Evolutionary conservation across 2,113 vertebrate genomes (phyloP).

Genomic region (Pipa parva): DNA sequence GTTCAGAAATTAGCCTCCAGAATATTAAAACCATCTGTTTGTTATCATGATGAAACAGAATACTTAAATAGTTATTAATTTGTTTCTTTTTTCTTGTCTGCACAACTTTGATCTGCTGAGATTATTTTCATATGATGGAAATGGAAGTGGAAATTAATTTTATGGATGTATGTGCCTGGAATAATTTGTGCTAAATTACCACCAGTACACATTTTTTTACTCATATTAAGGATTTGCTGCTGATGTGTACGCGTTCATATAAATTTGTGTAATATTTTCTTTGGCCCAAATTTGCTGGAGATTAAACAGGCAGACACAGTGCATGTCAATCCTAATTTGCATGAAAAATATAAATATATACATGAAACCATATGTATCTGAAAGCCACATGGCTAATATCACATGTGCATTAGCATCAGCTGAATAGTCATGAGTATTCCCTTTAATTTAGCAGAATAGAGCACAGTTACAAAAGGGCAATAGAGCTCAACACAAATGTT

Average conservation of each 20-base stretch:
- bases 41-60: conserved; percentile 84
- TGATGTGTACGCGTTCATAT: neutral
- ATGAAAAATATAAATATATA: no score
- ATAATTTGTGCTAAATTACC: conserved; percentile 19
- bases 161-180: conserved; percentile 53
- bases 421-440: no score
- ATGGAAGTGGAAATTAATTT: conserved; percentile 52
- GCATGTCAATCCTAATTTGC: no score
- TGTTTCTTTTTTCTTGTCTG: conserved; percentile 63
- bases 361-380: no score
- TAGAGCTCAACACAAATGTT: no score
- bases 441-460: no score
- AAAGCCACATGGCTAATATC: no score
- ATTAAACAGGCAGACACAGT: no score
- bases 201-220: conserved; percentile 45
- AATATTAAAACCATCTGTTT: conserved; percentile 98
- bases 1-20: conserved; percentile 95
- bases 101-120: conserved; percentile 68
- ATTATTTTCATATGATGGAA: conserved; percentile 55
- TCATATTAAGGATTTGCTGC: conserved; percentile 50
- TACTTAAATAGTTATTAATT: conserved; percentile 82
- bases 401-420: no score
- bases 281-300: neutral
- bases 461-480: no score
- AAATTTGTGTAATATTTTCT: neutral